Evolutionary conservation across 2,113 vertebrate species (phyloP).

Genomic region (Recurvirostra avosetta): DNA sequence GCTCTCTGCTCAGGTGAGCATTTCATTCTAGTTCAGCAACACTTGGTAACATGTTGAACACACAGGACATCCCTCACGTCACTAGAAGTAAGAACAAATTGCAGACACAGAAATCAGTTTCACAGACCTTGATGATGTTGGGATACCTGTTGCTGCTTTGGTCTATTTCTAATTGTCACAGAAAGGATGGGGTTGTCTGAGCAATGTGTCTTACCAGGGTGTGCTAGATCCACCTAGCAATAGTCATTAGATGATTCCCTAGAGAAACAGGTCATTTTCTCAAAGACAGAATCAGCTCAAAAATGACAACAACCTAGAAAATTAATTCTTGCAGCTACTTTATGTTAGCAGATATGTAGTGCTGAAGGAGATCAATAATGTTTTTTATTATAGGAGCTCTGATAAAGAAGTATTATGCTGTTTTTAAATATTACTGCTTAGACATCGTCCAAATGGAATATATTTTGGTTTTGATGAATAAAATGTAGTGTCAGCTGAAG

Average conservation of each 20-base stretch:
- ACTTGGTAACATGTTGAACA: not conserved
- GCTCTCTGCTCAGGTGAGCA: not conserved
- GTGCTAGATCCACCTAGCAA: not conserved
- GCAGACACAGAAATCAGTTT: not conserved
- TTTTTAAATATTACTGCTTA: constrained; percentile 36
- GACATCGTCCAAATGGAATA: constrained; percentile 1
- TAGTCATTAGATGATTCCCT: not conserved
- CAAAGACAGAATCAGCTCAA: not conserved
- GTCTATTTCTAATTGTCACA: not conserved
- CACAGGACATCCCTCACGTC: not conserved
- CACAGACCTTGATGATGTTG: not conserved
- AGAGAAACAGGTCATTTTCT: constrained; percentile 32
- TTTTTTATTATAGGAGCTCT: constrained; percentile 34
- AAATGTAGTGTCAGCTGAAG: not conserved
- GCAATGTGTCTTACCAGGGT: not conserved
- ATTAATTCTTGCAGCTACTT: constrained; percentile 19
- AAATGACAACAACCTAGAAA: constrained; percentile 20
- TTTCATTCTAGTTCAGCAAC: not conserved
- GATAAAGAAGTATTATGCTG: not conserved
- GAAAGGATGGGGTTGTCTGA: not conserved
- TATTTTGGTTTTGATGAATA: constrained; percentile 4
- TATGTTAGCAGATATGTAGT: not conserved
- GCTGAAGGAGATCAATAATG: not conserved
- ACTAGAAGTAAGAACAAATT: not conserved
- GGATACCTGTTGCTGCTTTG: not conserved